phyloP scores from a whole-genome alignment of 2,113 vertebrate genomes.

The Datnioides undecimradiatus region DNA sequence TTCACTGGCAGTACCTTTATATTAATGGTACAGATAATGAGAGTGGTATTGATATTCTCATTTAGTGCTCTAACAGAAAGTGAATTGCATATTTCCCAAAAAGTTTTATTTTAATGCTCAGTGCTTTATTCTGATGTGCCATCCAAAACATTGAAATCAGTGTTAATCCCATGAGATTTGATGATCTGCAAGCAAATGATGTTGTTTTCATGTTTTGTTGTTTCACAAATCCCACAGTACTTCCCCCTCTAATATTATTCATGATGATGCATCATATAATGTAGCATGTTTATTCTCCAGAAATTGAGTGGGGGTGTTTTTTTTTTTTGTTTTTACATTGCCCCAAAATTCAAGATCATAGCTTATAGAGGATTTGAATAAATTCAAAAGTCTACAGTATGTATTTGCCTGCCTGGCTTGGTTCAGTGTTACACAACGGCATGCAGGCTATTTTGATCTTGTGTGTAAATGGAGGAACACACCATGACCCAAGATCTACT shows the following conservation, averaged over 20 bases:
- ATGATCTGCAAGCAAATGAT: not conserved
- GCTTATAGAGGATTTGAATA: conserved; percentile 10
- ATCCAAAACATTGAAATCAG: not conserved
- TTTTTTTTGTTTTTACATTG: no score
- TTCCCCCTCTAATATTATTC: not conserved
- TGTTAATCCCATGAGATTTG: not conserved
- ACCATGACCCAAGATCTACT: conserved; percentile 24
- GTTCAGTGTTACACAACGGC: conserved; percentile 8
- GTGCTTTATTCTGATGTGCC: not conserved
- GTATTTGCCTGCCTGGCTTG: not conserved
- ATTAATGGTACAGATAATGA: no score
- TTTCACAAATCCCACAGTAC: not conserved
- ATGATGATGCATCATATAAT: not conserved
- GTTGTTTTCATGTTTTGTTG: not conserved
- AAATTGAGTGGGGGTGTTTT: not conserved
- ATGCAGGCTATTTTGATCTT: conserved; percentile 26
- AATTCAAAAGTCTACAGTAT: conserved; percentile 9
- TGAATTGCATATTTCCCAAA: not conserved
- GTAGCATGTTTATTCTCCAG: not conserved
- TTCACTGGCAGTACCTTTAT: no score
- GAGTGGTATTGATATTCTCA: not conserved
- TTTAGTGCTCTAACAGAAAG: not conserved
- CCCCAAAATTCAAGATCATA: not conserved
- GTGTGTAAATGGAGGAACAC: conserved; percentile 19
- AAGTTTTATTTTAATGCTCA: not conserved